phyloP scores from a whole-genome alignment of 2,888 invertebrate species.

The Drosophila putrida region DNA sequence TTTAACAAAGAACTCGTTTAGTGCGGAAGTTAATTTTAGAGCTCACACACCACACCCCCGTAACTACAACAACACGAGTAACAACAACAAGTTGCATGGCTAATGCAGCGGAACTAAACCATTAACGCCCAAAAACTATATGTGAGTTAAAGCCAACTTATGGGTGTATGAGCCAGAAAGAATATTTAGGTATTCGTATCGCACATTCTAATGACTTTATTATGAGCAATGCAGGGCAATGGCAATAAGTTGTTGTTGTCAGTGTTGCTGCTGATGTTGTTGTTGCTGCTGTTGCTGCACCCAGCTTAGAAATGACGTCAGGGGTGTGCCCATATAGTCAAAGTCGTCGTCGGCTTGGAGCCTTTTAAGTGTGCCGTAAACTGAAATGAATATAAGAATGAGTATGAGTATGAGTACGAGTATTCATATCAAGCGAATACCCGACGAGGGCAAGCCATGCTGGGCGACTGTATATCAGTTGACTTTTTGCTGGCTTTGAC shows the following conservation, averaged over 20 bases:
- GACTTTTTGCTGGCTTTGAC: conserved; percentile 71
- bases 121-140: conserved; percentile 67
- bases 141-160: conserved; percentile 41
- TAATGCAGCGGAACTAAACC: conserved; percentile 76
- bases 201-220: conserved; percentile 80
- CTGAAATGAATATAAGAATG: conserved; percentile 74
- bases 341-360: conserved; percentile 60
- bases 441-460: conserved; percentile 42
- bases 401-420: neutral
- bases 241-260: conserved; percentile 48
- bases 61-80: conserved; percentile 5
- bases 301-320: conserved; percentile 72
- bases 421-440: conserved; percentile 4
- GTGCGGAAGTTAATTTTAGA: conserved; percentile 65
- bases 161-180: conserved; percentile 25
- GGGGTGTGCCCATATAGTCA: conserved; percentile 69
- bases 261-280: conserved; percentile 29
- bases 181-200: conserved; percentile 41
- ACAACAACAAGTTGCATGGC: conserved; percentile 49
- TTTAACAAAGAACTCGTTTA: conserved; percentile 38
- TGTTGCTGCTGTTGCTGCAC: conserved; percentile 63
- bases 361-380: conserved; percentile 77
- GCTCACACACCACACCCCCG: conserved; percentile 21
- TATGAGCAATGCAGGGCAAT: conserved; percentile 75
- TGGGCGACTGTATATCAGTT: conserved; percentile 73